Conservation (phyloP, 2,113 vertebrate genomes). For the Stigmatopora nigra region DNA sequence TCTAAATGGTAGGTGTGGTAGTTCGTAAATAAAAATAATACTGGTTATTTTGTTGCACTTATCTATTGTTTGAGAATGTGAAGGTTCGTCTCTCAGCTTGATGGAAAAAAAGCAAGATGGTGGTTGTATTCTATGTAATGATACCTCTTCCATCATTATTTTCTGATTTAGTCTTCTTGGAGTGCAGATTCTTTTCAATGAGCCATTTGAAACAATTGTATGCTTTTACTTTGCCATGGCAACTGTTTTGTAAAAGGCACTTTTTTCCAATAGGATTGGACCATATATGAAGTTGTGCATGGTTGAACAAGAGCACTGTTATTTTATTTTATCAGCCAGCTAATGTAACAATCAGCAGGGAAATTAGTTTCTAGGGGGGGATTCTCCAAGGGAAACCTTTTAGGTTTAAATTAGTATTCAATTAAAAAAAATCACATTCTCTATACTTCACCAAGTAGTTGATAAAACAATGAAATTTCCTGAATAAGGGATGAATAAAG, state of each 20-base stretch:
- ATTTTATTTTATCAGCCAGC: not conserved
- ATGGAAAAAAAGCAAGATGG: conserved; percentile 6
- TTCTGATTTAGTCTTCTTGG: not conserved
- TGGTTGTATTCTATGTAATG: not conserved
- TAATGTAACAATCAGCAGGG: not conserved
- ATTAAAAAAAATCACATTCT: no score
- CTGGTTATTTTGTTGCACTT: not conserved
- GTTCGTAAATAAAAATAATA: not conserved
- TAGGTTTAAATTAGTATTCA: not conserved
- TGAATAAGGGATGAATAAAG: no score
- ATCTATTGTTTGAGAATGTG: conserved; percentile 26
- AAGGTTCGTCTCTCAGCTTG: conserved; percentile 31
- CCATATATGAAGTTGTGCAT: not conserved
- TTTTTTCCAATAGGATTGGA: not conserved
- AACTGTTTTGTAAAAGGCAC: not conserved
- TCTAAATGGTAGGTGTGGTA: conserved; percentile 20
- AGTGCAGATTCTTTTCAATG: not conserved
- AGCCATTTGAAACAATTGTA: not conserved
- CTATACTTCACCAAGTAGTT: no score
- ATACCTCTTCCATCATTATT: not conserved
- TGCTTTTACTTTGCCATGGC: not conserved
- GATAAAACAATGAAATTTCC: no score
- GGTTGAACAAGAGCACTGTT: not conserved
- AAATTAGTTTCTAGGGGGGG: no score
- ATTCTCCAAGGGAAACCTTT: not conserved